Evolutionary conservation across 1,140 invertebrate species (phyloP).

Genomic region (Pectinophora gossypiella): DNA sequence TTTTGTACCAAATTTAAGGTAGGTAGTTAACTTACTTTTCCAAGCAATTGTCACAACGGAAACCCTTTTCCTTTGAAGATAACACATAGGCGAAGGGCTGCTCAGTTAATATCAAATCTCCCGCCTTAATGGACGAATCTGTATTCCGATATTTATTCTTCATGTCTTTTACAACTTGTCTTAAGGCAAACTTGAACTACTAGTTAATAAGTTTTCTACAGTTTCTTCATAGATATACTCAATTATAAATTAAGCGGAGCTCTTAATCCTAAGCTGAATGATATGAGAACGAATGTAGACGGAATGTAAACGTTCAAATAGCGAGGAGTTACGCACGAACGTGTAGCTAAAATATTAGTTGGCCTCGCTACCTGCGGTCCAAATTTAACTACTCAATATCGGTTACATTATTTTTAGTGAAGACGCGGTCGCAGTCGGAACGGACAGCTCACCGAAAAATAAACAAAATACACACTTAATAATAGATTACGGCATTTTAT

Average conservation of each 20-base stretch:
- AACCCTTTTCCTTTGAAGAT: constrained; percentile 61
- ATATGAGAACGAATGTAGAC: constrained; percentile 28
- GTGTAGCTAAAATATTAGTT: constrained; percentile 46
- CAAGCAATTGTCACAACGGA: constrained; percentile 60
- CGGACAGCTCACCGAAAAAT: constrained; percentile 37
- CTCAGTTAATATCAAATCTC: constrained; percentile 56
- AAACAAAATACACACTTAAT: constrained; percentile 47
- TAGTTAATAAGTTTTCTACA: no score
- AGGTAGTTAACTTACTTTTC: constrained; percentile 45
- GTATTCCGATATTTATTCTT: constrained; percentile 52
- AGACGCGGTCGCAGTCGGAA: constrained; percentile 37
- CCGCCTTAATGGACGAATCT: constrained; percentile 48
- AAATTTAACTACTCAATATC: constrained; percentile 49
- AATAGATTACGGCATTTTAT: constrained; percentile 22
- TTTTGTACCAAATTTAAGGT: no score
- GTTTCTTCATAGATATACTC: neutral
- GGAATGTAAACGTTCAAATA: constrained; percentile 35
- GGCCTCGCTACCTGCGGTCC: constrained; percentile 50
- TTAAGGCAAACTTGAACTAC: no score
- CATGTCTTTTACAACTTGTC: no score
- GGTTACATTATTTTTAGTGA: constrained; percentile 68
- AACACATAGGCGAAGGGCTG: constrained; percentile 63
- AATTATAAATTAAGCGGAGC: neutral
- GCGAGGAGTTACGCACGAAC: constrained; percentile 22
- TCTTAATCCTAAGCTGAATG: neutral